A percentile compares a stretch with the other conserved stretches of the same genome.
Conservation (phyloP, 2,113 vertebrate species). For the Syngnathus floridae region DNA sequence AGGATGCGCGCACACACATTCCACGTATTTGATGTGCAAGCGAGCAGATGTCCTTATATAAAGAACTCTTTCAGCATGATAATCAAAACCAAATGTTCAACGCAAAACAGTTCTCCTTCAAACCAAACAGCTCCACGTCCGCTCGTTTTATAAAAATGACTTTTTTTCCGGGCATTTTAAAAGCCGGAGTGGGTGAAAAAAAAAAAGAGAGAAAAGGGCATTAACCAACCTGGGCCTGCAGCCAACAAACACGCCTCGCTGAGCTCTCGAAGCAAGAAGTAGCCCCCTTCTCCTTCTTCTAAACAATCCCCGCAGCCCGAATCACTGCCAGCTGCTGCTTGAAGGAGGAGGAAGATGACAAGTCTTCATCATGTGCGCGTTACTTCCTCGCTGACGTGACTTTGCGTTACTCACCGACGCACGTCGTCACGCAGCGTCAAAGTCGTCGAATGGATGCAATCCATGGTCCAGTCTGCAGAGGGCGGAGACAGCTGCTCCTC, state of each 20-base stretch:
- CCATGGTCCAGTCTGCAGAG: conserved; percentile 33
- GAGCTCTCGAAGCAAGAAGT: neutral
- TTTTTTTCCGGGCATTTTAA: neutral
- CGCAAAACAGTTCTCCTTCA: neutral
- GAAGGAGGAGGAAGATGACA: conserved; percentile 1
- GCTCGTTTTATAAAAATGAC: neutral
- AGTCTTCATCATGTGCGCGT: neutral
- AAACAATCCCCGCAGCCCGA: conserved; percentile 3
- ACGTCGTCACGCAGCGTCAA: conserved; percentile 16
- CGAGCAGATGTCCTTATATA: neutral
- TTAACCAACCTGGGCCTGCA: conserved; percentile 1
- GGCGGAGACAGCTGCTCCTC: conserved; percentile 14
- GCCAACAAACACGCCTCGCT: conserved; percentile 1
- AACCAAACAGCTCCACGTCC: neutral
- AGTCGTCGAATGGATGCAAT: conserved; percentile 19
- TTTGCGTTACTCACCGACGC: conserved; percentile 33
- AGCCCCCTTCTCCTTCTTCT: neutral
- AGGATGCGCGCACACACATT: conserved; percentile 3
- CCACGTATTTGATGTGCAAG: neutral
- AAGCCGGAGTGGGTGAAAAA: neutral
- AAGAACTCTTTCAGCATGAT: neutral
- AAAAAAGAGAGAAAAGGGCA: neutral
- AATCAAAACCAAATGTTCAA: conserved; percentile 2
- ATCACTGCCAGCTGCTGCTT: conserved; percentile 5
- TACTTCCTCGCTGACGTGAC: neutral